Base-by-base conservation (phyloP, 2,797 vertebrate genomes). In the Euthynnus affinis region DNA sequence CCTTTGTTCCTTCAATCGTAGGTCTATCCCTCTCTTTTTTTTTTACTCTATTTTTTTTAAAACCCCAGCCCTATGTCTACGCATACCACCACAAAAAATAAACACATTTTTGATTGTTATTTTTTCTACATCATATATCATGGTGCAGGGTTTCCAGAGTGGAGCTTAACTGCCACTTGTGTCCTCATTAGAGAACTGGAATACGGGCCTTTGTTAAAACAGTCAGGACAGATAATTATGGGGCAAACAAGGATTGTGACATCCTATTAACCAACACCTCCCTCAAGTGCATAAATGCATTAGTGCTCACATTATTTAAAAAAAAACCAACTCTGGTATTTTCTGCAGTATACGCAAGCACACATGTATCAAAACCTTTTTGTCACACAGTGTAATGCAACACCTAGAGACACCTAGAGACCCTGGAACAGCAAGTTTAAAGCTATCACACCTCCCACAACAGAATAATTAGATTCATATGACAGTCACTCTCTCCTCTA, bases 201-300 rank as follows among this genome's bases (percentile, higher is more conserved):
- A 84, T 51, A 57, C n/a, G 49, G 32, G 57, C 64, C 27, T 88
- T 86, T 85, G 70, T 78, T 83, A 46, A 67, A 49, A 59, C 82
- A 80, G 83, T 81, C 77, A 80, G 76, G 81, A 86, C 56, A 12
- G 77, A 88, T 74, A 74, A 88, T 84, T 76, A 80, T 22, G 74
- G 76, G 37, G 34, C 60, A 81, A 83, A 82, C 4, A 1, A 57
- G 76, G 48, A 73, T 52, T 59, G 70, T 74, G 71, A 79, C 86
- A 86, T 79, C 75, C 82, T 82, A 89, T 86, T 81, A 86, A 80
- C 71, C 22, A 80, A 82, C 80, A 52, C 81, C 66, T 87, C 82
- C 78, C 84, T 78, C 68, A 70, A 74, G 84, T 72, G 74, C 53
- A 61, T 72, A 73, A 76, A 84, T 60, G 84, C 82, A 86, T 89